Evolutionary conservation across 2,797 vertebrate genomes (phyloP).

Genomic region (Microhierax caerulescens): DNA sequence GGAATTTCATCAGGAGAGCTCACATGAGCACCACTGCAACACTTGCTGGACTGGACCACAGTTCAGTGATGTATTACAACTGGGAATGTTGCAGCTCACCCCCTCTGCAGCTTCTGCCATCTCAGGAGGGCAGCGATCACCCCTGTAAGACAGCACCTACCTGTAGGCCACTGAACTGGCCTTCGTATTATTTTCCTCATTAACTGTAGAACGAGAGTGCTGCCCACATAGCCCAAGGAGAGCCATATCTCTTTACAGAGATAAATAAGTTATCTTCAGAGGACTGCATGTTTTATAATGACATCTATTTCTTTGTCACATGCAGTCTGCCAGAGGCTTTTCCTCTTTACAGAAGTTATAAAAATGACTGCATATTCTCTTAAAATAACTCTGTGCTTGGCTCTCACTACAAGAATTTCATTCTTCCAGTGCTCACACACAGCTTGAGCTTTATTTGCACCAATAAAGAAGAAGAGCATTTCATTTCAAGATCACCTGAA

Average conservation of each 20-base stretch:
- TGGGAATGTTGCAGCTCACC: background rate
- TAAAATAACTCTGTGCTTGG: background rate
- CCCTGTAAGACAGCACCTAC: background rate
- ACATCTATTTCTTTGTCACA: background rate
- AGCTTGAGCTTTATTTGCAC: background rate
- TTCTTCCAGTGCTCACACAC: background rate
- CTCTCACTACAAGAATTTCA: background rate
- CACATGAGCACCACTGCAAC: background rate
- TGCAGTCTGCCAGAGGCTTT: background rate
- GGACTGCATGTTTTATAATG: background rate
- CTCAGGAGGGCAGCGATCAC: background rate
- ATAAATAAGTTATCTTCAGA: background rate
- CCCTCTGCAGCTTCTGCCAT: background rate
- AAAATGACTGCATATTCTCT: background rate
- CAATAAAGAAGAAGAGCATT: background rate
- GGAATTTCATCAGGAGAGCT: background rate
- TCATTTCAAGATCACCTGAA: background rate
- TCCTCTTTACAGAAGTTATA: background rate
- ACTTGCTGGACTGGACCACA: background rate
- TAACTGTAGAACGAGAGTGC: background rate
- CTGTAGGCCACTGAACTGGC: background rate
- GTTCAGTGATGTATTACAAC: background rate
- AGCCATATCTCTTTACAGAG: background rate
- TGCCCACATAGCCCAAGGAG: background rate
- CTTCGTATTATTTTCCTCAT: background rate